Percentiles rank a stretch among this genome's conserved stretches.
Conservation (phyloP, 2,797 vertebrate species). For the Platyrinchus mystaceus region DNA sequence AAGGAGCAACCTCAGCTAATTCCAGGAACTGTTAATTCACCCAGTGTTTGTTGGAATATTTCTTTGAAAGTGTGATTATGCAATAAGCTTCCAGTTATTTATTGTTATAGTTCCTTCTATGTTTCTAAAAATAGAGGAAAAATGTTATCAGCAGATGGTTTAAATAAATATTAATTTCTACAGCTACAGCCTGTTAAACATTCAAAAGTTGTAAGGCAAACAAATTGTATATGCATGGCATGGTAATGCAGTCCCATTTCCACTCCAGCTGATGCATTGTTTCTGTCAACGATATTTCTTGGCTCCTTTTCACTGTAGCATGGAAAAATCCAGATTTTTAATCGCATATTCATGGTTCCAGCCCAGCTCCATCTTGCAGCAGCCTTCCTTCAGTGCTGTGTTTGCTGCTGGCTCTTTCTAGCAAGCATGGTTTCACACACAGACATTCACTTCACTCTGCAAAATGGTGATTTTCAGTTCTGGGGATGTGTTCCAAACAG, state of each 20-base stretch:
- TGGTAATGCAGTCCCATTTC: conserved; percentile 12
- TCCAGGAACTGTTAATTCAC: background rate
- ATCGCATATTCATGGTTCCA: conserved; percentile 14
- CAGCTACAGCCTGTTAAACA: conserved; percentile 24
- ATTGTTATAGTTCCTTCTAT: conserved; percentile 5
- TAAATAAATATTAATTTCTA: conserved; percentile 61
- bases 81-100: background rate
- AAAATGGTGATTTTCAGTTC: background rate
- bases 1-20: background rate
- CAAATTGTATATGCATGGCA: conserved; percentile 32
- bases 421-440: background rate
- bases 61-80: background rate
- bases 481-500: background rate
- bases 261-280: conserved; percentile 45
- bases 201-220: conserved; percentile 26
- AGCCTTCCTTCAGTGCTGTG: background rate
- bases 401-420: background rate
- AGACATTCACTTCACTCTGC: background rate
- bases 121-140: conserved; percentile 28
- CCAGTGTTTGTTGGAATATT: background rate
- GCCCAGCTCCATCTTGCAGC: background rate
- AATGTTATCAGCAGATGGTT: conserved; percentile 58
- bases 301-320: conserved; percentile 12
- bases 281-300: conserved; percentile 14
- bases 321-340: conserved; percentile 29